Percentiles rank a stretch among this genome's conserved stretches.
Evolutionary conservation across 1,140 invertebrate genomes (phyloP).

Genomic region (Ptiloglossa arizonensis): DNA sequence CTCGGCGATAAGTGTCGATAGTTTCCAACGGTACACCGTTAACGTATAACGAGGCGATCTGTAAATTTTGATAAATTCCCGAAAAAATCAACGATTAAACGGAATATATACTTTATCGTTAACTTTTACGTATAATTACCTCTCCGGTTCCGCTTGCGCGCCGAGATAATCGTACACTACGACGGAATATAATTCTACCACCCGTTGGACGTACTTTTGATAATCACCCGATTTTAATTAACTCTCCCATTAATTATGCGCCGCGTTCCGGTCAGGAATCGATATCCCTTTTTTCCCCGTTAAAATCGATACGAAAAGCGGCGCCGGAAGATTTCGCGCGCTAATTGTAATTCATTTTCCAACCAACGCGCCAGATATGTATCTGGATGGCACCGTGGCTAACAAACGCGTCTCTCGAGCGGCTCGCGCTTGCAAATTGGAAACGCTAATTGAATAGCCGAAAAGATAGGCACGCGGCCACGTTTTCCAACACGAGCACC

Average conservation of each 20-base stretch:
- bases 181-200: conserved; percentile 24
- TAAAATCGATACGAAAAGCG: conserved; percentile 24
- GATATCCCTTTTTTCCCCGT: not conserved
- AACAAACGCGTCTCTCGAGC: not conserved
- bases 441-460: conserved; percentile 20
- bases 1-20: too few relatives aligned
- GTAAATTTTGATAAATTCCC: too few relatives aligned
- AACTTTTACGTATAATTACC: too few relatives aligned
- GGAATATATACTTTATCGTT: too few relatives aligned
- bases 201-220: conserved; percentile 20
- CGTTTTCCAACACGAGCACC: conserved; percentile 33
- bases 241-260: conserved; percentile 31
- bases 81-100: too few relatives aligned
- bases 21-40: too few relatives aligned
- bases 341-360: conserved; percentile 36
- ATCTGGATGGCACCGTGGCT: not conserved
- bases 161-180: conserved; percentile 11
- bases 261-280: not conserved
- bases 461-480: conserved; percentile 16
- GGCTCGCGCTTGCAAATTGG: not conserved
- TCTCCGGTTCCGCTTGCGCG: too few relatives aligned
- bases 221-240: conserved; percentile 18
- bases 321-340: not conserved
- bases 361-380: not conserved
- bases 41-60: too few relatives aligned